These are phyloP conservation scores for Cynopterus brachyotis DNA, from an alignment of 2,113 vertebrate species.

Conservation along the genomic window DNA sequence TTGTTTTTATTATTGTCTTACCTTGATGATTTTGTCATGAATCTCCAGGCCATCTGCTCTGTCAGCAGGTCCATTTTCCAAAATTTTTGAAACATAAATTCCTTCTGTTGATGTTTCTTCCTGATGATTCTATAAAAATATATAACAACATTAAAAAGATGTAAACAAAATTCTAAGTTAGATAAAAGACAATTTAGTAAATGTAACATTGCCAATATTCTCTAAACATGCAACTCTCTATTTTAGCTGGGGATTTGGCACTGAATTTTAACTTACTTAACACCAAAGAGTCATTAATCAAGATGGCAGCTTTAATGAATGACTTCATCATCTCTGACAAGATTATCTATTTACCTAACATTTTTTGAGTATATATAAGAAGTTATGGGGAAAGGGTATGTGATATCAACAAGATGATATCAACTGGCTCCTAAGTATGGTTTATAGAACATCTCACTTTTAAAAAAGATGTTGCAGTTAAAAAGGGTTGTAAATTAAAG, in stretches of 20 bases:
- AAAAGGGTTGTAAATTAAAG: background rate
- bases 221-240: slow-evolving; percentile 20
- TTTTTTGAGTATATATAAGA: slow-evolving; percentile 54
- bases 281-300: slow-evolving; percentile 72
- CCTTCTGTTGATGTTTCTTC: slow-evolving; percentile 80
- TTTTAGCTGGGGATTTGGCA: slow-evolving; percentile 53
- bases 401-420: background rate
- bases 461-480: background rate
- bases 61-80: slow-evolving; percentile 85
- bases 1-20: slow-evolving; percentile 70
- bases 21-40: slow-evolving; percentile 86
- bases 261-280: slow-evolving; percentile 67
- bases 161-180: background rate
- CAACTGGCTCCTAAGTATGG: background rate
- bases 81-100: slow-evolving; percentile 87
- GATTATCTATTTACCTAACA: slow-evolving; percentile 65
- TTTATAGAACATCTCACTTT: background rate
- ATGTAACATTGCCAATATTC: slow-evolving; percentile 56
- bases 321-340: slow-evolving; percentile 62
- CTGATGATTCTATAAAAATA: slow-evolving; percentile 70
- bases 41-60: slow-evolving; percentile 81
- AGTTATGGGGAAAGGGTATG: background rate
- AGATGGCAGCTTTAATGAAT: slow-evolving; percentile 73
- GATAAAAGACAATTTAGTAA: background rate
- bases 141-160: background rate